Evolutionary conservation across 2,888 invertebrate species (phyloP), one percentile per base, ranked within the genome.

Genomic region (Crocallis elinguaria): DNA sequence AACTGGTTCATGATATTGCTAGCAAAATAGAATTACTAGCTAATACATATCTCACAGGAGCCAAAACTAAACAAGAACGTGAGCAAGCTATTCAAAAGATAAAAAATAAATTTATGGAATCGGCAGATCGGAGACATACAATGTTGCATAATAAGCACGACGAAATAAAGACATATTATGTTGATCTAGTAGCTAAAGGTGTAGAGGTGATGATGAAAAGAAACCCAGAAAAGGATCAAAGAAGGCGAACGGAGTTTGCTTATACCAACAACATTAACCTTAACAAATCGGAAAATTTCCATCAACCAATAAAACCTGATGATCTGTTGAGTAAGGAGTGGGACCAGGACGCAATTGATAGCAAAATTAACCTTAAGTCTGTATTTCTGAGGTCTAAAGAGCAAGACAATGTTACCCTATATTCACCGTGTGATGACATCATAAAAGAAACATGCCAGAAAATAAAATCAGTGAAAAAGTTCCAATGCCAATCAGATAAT

Each of bases 401-500:
- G 6, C 6, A 19, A 19, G 3, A 6, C 3, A 19, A 4, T 19
- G 6, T 6, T 4, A 19, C 19, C 19, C 6, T 4, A 19, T 6
- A 19, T 19, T 11, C 38, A 12, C 17, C 33, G 2, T 82, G 82
- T 55, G 55, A 63, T 11, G 56, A 54, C 17, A 38, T 67, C 19
- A 57, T 75, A 21, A 53, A 67, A 11, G 60, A 66, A 37, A 69
- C 71, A 30, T 88, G 88, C 57, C 21, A 49, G 2, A 66, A 71
- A 30, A 72, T 88, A 30, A 66, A 71, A 57, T 43, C 56, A n/a
- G 63, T 88, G 39, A 74, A 75, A 60, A 67, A 62, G 53, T 64
- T 84, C 27, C 54, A 61, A 23, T 89, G 88, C 64, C 53, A 51
- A 7, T 65, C 69, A 41, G 75, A 71, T 23, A 67, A 71, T 37